Base-by-base conservation (phyloP, 2,888 invertebrate genomes). In the Fragum sueziense region DNA sequence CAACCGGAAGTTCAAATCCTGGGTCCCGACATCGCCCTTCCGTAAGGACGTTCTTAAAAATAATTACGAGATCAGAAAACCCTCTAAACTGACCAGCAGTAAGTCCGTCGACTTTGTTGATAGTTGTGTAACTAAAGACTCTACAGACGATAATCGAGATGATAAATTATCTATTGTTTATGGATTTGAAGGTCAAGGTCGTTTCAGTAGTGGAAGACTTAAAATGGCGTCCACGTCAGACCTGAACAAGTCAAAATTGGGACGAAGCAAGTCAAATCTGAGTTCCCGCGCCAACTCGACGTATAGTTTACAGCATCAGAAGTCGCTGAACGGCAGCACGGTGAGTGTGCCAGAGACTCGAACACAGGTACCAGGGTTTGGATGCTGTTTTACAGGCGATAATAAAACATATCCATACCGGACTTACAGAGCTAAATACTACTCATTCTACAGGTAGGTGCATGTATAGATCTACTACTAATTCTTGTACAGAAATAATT, bases 71-170 rank as follows among this genome's bases (percentile, higher is more conserved):
- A 34, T 75, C 25, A 47, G 37, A 68, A 54, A 33, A 59, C 74
- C 68, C 6, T 52, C 29, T 2, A 81, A 73, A 54, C 59, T 82
- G 11, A 82, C 73, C 70, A 57, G 25, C 2, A 81, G 82, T 37
- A 82, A 76, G 34, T 82, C 82, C 20, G 78, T 82, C 0, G 82
- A 82, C 59, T 82, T 82, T 70, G 65, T 79, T 14, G 82, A 82
- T 41, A 69, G 51, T 27, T 65, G 65, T 41, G 72, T 65, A n/a
- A n/a, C n/a, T n/a, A 47, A 47, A 47, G 47, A 47, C 14, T 20
- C 3, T 14, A 51, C 29, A 25, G 61, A 59, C 41, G 59, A 61
- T 41, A 25, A 25, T 31, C 9, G 31, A 17, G 7, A 22, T 22
- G n/a, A 62, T n/a, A 67, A 68, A 37, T 37, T 71, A 20, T 57